These are phyloP conservation scores for Meiosimyza decipiens DNA, from an alignment of 2,888 invertebrate genomes.

Conservation along the genomic window DNA sequence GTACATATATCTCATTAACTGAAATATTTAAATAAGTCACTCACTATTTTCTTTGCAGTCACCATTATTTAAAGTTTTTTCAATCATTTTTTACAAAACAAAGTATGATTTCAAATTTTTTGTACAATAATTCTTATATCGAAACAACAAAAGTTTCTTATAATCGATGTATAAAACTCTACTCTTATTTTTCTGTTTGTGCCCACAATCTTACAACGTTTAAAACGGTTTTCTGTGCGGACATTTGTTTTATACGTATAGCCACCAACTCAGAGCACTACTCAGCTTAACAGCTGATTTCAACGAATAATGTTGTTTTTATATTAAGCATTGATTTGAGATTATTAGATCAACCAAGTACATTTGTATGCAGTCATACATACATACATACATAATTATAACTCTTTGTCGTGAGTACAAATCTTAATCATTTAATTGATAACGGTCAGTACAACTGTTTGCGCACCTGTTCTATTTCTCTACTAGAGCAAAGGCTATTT, in stretches of 20 bases:
- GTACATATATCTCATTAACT: too few relatives aligned
- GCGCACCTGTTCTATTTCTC: conserved; percentile 1
- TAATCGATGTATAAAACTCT: too few relatives aligned
- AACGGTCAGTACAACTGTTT: conserved; percentile 18
- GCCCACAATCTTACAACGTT: conserved; percentile 1
- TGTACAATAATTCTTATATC: too few relatives aligned
- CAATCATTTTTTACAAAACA: too few relatives aligned
- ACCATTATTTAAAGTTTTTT: too few relatives aligned
- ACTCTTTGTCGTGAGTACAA: background rate
- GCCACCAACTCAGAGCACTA: too few relatives aligned
- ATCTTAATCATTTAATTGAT: conserved; percentile 17
- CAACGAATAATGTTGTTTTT: background rate
- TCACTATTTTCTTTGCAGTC: too few relatives aligned
- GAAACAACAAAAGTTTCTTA: too few relatives aligned
- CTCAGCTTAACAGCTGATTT: too few relatives aligned
- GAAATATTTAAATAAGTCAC: too few relatives aligned
- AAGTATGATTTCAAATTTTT: too few relatives aligned
- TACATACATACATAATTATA: background rate
- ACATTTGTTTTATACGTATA: conserved; percentile 3
- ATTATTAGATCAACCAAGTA: conserved; percentile 4
- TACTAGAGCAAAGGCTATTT: background rate
- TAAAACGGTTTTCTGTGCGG: conserved; percentile 13
- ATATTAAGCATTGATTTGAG: background rate
- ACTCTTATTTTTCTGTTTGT: too few relatives aligned
- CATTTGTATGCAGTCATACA: background rate